Base-by-base conservation (phyloP, 1,140 invertebrate species). In the Elysia chlorotica region DNA sequence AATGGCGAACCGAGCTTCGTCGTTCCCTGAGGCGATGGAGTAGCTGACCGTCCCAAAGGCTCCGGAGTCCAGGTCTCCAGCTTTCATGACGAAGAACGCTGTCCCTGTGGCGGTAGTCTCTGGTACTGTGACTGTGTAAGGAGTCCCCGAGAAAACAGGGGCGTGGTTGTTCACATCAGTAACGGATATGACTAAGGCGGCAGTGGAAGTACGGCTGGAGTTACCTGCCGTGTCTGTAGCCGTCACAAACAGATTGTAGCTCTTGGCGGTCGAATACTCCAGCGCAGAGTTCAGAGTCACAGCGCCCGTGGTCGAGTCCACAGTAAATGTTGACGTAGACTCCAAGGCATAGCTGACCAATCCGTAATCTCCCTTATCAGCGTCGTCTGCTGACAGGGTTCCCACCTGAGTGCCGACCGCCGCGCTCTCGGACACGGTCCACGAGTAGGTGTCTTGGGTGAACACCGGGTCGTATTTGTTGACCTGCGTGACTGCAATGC, bases 381-480 rank as follows among this genome's bases (percentile, higher is more conserved):
- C 95, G 82, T 99, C 96, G 0, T 93, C 87, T 0, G 96, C 96
- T 83, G 92, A 91, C 0, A 98, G 94, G 19, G 91, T 90, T 4
- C 93, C 87, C 0, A 98, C 91, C 78, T 90, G 90, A 2, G 93
- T 91, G 0, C 94, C 95, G 2, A 92, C 83, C 0, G 85, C 78
- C 0, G 91, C 91, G 31, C 92, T 93, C 88, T 97, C 96, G 2
- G 69, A 57, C 3, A 97, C 90, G 17, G 70, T 57, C 41, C 82
- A 83, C 19, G 35, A 57, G 69, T 82, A 84, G 5, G 73, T 31
- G 14, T 65, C 36, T 53, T 80, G 56, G 21, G 72, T 73, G 63
- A 85, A 86, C 4, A 33, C 28, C 2, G 84, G 84, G 1, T 75
- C 56, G 56, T 86, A 79, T 48, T 86, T 82, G 67, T 69, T 69